Conservation (phyloP, 2,888 invertebrate genomes). For the Agonopterix heracliana region DNA sequence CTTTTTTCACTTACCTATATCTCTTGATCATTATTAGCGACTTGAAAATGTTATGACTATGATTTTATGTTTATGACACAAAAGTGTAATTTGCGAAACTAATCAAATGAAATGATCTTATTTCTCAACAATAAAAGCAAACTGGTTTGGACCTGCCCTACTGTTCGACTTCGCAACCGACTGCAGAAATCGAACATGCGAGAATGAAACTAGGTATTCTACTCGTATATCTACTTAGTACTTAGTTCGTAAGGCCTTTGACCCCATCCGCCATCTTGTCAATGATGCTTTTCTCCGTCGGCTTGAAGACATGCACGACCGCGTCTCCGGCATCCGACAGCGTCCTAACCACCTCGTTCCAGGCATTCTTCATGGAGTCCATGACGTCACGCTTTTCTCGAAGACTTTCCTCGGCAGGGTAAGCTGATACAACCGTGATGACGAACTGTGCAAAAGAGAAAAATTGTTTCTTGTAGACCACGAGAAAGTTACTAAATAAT, state of each 20-base stretch:
- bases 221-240: too few relatives aligned
- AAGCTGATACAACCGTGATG: conserved; percentile 28
- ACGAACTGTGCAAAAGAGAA: conserved; percentile 18
- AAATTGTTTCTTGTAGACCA: too few relatives aligned
- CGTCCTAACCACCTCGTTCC: conserved; percentile 52
- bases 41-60: too few relatives aligned
- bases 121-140: not conserved
- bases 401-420: conserved; percentile 23
- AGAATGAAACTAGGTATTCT: too few relatives aligned
- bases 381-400: conserved; percentile 47
- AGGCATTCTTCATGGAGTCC: conserved; percentile 58
- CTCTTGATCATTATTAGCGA: too few relatives aligned
- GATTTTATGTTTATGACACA: too few relatives aligned
- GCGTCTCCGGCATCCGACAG: conserved; percentile 56
- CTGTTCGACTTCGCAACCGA: not conserved
- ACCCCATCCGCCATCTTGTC: conserved; percentile 53
- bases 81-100: too few relatives aligned
- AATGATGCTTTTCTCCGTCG: conserved; percentile 53
- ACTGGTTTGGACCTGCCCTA: too few relatives aligned
- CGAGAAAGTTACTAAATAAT: not conserved
- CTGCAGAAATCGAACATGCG: not conserved
- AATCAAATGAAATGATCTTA: not conserved
- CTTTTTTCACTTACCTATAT: too few relatives aligned
- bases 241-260: conserved; percentile 39
- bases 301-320: conserved; percentile 59